A percentile compares a stretch with the other conserved stretches of the same genome.
phyloP scores from a whole-genome alignment of 2,113 vertebrate species.

The Hirundichthys speculiger region DNA sequence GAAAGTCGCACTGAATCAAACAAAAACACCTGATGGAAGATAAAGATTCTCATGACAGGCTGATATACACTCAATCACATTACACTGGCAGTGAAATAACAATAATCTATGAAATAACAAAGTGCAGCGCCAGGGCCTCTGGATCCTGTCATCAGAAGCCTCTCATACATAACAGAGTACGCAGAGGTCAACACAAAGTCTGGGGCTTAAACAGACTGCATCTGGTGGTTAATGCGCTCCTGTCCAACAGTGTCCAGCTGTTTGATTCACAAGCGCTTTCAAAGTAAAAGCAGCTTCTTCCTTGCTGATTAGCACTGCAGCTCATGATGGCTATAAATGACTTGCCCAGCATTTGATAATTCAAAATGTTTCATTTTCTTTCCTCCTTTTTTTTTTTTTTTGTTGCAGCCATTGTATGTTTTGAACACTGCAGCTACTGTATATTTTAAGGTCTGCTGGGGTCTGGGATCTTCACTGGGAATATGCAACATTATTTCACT shows the following conservation, averaged over 20 bases:
- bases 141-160: constrained; percentile 59
- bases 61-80: constrained; percentile 71
- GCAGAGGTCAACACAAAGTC: constrained; percentile 57
- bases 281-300: constrained; percentile 43
- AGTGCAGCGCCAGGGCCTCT: constrained; percentile 47
- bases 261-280: constrained; percentile 59
- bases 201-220: constrained; percentile 42
- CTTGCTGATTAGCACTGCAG: constrained; percentile 40
- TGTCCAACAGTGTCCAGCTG: constrained; percentile 67
- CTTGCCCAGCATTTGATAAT: constrained; percentile 38
- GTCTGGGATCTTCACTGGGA: constrained; percentile 32
- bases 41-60: constrained; percentile 65
- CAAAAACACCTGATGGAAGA: constrained; percentile 58
- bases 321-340: constrained; percentile 63
- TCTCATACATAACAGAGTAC: constrained; percentile 42
- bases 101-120: constrained; percentile 73
- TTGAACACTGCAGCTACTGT: constrained; percentile 22
- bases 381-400: constrained; percentile 4
- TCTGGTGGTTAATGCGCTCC: constrained; percentile 53
- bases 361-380: constrained; percentile 47
- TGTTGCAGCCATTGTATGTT: constrained; percentile 7
- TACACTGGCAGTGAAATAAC: constrained; percentile 76
- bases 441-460: constrained; percentile 39
- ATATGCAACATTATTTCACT: constrained; percentile 52
- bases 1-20: constrained; percentile 72